Conservation (phyloP, 2,888 invertebrate species). For the Diploptera punctata region DNA sequence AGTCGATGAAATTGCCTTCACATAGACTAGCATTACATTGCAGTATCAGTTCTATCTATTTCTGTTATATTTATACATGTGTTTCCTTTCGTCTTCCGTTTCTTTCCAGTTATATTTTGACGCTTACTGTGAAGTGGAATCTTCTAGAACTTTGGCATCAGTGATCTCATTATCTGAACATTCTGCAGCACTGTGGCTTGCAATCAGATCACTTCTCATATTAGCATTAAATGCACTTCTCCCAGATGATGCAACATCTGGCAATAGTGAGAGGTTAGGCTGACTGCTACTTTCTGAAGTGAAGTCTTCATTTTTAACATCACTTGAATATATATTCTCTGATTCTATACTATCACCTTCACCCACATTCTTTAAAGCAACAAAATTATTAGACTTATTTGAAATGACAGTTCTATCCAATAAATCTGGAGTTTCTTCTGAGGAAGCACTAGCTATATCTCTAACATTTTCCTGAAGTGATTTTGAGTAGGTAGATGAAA, state of each 20-base stretch:
- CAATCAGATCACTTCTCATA: slow-evolving; percentile 1
- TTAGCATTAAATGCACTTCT: background rate
- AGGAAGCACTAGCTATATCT: no score
- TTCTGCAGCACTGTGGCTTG: background rate
- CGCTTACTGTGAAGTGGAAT: no score
- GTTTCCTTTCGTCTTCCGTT: no score
- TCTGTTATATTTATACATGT: no score
- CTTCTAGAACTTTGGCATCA: no score
- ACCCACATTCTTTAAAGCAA: background rate
- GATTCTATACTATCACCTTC: background rate
- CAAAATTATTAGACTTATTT: background rate
- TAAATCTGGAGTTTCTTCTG: slow-evolving; percentile 19
- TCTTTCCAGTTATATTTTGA: no score
- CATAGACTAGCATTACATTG: background rate
- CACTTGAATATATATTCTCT: background rate
- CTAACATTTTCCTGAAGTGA: background rate
- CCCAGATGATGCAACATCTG: slow-evolving; percentile 1
- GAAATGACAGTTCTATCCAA: slow-evolving; percentile 2
- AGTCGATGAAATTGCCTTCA: background rate
- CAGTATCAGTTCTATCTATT: no score
- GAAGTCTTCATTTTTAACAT: background rate
- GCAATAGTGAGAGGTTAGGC: background rate
- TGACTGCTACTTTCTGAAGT: background rate
- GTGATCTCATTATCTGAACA: no score
- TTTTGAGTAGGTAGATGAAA: background rate